Percentiles rank a stretch among this genome's conserved stretches.
phyloP scores from a whole-genome alignment of 2,888 invertebrate genomes.

The Diogma glabrata region DNA sequence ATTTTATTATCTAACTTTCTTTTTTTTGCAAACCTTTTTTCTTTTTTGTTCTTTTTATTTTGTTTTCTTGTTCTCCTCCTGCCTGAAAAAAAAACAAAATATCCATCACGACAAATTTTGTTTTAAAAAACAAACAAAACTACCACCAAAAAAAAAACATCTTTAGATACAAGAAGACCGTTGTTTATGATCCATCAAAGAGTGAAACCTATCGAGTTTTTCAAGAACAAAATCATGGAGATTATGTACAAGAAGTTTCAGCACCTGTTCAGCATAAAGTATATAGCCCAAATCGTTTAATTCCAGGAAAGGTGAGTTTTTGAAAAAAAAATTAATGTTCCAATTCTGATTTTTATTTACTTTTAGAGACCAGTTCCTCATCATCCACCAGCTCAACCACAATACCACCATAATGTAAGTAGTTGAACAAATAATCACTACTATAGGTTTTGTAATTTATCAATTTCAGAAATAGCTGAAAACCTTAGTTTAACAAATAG shows the following conservation, averaged over 20 bases:
- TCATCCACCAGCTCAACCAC: slow-evolving; percentile 31
- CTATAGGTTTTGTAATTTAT: no score
- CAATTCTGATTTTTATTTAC: slow-evolving; percentile 4
- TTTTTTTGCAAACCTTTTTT: slow-evolving; percentile 8
- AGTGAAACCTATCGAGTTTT: slow-evolving; percentile 81
- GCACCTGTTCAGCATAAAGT: slow-evolving; percentile 63
- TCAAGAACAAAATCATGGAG: slow-evolving; percentile 60
- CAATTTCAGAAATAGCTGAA: no score
- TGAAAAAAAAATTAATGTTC: no score
- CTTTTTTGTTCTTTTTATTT: slow-evolving; percentile 5
- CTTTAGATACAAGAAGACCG: slow-evolving; percentile 51
- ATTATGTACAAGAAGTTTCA: slow-evolving; percentile 54
- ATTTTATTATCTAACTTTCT: not conserved
- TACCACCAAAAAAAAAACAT: slow-evolving; percentile 9
- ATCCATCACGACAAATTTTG: slow-evolving; percentile 4
- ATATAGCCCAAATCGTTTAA: slow-evolving; percentile 47
- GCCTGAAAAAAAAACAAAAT: slow-evolving; percentile 7
- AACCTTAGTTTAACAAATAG: no score
- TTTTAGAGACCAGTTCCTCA: slow-evolving; percentile 25
- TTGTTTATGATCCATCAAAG: slow-evolving; percentile 75
- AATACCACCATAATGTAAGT: slow-evolving; percentile 14
- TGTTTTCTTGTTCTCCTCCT: not conserved
- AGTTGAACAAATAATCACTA: no score
- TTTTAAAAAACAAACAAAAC: slow-evolving; percentile 13
- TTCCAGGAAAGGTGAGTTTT: slow-evolving; percentile 46